Conservation (phyloP, 2,797 vertebrate species). For the Myotis daubentonii region DNA sequence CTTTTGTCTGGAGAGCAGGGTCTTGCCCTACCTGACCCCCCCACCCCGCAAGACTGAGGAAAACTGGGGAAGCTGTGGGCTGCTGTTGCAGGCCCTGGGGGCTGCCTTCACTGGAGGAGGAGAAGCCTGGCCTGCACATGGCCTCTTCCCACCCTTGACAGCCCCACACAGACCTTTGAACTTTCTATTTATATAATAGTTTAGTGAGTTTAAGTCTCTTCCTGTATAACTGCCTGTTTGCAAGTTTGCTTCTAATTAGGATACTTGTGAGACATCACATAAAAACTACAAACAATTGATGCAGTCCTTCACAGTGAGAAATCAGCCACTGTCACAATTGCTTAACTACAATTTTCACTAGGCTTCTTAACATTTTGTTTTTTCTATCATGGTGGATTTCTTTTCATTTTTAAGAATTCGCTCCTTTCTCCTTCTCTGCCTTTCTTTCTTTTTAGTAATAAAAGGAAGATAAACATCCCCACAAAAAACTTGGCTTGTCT, state of each 20-base stretch:
- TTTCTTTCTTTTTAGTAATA: background rate
- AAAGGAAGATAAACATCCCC: background rate
- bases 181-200: slow-evolving; percentile 89
- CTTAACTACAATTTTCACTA: background rate
- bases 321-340: slow-evolving; percentile 17
- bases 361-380: slow-evolving; percentile 5
- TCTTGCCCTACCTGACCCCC: slow-evolving; percentile 34
- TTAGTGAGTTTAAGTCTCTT: slow-evolving; percentile 88
- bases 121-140: slow-evolving; percentile 85
- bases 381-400: background rate
- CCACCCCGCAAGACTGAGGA: slow-evolving; percentile 69
- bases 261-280: slow-evolving; percentile 82
- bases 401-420: background rate
- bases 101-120: slow-evolving; percentile 74
- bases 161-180: slow-evolving; percentile 87
- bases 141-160: slow-evolving; percentile 82
- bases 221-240: slow-evolving; percentile 86
- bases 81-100: background rate
- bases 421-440: background rate
- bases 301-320: slow-evolving; percentile 58
- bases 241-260: slow-evolving; percentile 84
- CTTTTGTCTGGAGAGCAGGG: slow-evolving; percentile 81
- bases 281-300: slow-evolving; percentile 74
- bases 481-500: slow-evolving; percentile 2
- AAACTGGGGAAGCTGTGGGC: slow-evolving; percentile 38